Percentiles rank a stretch among this genome's conserved stretches.
Evolutionary conservation across 2,113 vertebrate genomes (phyloP).

Genomic region (Hirundichthys speculiger): DNA sequence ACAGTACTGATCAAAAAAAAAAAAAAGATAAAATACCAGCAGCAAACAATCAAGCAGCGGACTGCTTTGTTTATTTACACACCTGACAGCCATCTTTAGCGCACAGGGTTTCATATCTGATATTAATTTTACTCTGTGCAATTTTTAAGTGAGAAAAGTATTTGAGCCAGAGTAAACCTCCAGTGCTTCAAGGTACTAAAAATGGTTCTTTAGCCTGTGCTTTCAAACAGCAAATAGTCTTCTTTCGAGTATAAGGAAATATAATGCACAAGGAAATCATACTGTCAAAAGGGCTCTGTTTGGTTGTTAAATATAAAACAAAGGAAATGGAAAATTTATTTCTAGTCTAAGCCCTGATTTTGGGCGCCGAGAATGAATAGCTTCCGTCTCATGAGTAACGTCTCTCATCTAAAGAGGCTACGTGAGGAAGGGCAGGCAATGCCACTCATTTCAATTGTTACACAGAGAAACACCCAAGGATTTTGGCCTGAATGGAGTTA

Average conservation of each 20-base stretch:
- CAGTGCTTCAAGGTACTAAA: too few species aligned
- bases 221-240: neutral
- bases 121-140: too few species aligned
- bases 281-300: neutral
- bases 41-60: too few species aligned
- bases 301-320: constrained; percentile 16
- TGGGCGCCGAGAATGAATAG: constrained; percentile 40
- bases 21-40: too few species aligned
- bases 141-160: too few species aligned
- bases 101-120: too few species aligned
- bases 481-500: constrained; percentile 24
- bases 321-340: constrained; percentile 25
- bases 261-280: neutral
- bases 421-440: constrained; percentile 64
- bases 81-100: too few species aligned
- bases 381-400: constrained; percentile 31
- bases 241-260: neutral
- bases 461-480: constrained; percentile 39
- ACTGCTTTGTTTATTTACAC: too few species aligned
- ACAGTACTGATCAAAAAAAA: too few species aligned
- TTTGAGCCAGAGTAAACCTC: too few species aligned
- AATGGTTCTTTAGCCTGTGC: too few species aligned
- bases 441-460: constrained; percentile 35
- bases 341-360: constrained; percentile 25
- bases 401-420: constrained; percentile 37